Evolutionary conservation across 2,888 invertebrate genomes (phyloP), one percentile per base, ranked within the genome.

Genomic region (Drosophila nr. fundita): DNA sequence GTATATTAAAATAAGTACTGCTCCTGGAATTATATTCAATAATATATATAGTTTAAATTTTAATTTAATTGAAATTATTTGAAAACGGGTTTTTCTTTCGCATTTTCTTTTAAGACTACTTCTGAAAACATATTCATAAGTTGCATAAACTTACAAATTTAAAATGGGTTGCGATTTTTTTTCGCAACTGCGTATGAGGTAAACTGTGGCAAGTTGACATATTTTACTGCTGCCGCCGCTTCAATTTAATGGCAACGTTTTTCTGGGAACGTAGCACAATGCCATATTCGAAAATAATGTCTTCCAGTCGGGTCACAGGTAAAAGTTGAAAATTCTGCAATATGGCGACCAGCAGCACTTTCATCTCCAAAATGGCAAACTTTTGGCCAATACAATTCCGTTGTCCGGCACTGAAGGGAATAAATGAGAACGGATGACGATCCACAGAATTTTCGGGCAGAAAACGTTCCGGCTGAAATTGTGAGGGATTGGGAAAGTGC

Each of bases 331-430:
- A 96, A 73, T 94, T 93, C 18, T 94, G 91, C 24, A 95, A 86
- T 15, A 96, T 92, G 27, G 94, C 93, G 21, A 94, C 94, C 27
- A 96, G 84, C 1, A 95, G 86, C 67, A 94, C 94, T 90, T 94
- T 94, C n/a, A 95, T 94, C 90, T 96, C 96, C 48, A 95, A 88
- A 91, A 95, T 94, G 0, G 96, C 96, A 84, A 95, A 96, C 77
- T 94, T 94, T 91, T 96, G 95, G n/a, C 96, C 96, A 76, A 96
- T 95, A 80, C 96, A 96, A 90, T 96, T 96, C 32, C 96, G 94
- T 0, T 95, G 94, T 4, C 96, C 96, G 0, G 95, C 96, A 86
- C 96, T 96, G 74, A 96, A 96, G 0, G 96, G 96, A 64, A 96
- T 94, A 85, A 94, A 96, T 0, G 95, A 94, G 76, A 94, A 96